Evolutionary conservation across 2,888 invertebrate species (phyloP).

Genomic region (Corbicula japonica): DNA sequence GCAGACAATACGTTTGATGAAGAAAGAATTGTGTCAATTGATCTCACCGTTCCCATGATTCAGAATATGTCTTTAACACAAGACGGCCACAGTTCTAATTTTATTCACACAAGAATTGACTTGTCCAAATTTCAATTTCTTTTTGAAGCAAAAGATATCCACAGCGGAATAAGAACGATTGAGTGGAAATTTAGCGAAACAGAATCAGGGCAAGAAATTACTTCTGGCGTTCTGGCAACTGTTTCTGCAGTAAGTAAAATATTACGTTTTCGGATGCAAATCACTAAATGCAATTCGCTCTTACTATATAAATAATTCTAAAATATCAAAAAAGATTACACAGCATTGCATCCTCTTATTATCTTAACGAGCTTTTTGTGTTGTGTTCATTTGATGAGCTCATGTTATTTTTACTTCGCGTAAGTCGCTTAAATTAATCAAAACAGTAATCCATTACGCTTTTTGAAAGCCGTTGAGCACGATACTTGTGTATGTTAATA

Average conservation of each 20-base stretch:
- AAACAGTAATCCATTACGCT: too few relatives aligned
- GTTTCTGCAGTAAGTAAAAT: too few relatives aligned
- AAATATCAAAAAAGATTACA: too few relatives aligned
- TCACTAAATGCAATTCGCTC: too few relatives aligned
- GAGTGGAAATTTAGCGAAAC: not conserved
- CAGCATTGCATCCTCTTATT: too few relatives aligned
- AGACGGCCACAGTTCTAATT: not conserved
- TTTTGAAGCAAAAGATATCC: slow-evolving; percentile 6
- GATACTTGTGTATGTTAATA: too few relatives aligned
- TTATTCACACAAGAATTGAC: not conserved
- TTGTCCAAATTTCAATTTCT: not conserved
- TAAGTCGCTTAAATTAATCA: too few relatives aligned
- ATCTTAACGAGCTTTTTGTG: too few relatives aligned
- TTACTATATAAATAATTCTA: too few relatives aligned
- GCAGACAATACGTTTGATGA: slow-evolving; percentile 54
- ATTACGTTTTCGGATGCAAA: not conserved
- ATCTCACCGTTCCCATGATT: not conserved
- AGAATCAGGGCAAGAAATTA: not conserved
- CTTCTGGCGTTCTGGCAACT: not conserved
- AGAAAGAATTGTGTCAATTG: slow-evolving; percentile 39
- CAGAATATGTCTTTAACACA: not conserved
- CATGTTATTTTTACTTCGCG: too few relatives aligned
- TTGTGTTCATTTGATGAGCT: too few relatives aligned
- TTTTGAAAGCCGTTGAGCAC: too few relatives aligned
- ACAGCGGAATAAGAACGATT: not conserved